Base-by-base conservation (phyloP, 1,140 invertebrate genomes). In the Protaetia brevitarsis region DNA sequence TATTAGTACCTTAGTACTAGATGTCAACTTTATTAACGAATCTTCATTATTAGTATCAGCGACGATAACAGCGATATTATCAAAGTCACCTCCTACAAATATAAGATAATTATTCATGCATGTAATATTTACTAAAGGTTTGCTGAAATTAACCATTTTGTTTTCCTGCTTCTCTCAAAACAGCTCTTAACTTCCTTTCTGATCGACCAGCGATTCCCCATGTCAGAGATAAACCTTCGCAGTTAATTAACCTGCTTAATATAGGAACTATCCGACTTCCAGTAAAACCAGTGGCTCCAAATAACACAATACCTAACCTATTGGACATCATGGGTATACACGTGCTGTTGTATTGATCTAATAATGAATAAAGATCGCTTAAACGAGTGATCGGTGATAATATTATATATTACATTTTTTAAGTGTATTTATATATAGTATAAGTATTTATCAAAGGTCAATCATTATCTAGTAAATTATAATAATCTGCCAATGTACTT, bases 221-320 rank as follows among this genome's bases (percentile, higher is more conserved):
- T 61, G 80, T 85, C 30, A 90, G 11, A 1, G 64, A 69, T n/a
- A 72, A 69, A 13, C 76, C 73, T 30, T 74, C 71, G 16, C 23
- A 16, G 73, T 72, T 72, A 0, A 63, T 66, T 1, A 81, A 69
- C 21, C 72, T 66, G 29, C 72, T 64, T 60, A 81, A 60, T 31
- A 79, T 73, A 27, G 73, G 65, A 1, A 79, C 73, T 0, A 89
- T 85, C 79, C 86, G 87, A 76, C 88, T 86, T 0, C 93, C 93
- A 3, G 92, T 94, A 72, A 89, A 94, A 13, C 93, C 92, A 19
- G 86, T 86, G 5, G 91, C 93, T 29, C 93, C 93, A 72, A 91
- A 92, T 68, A 93, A 83, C 2, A 92, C 76, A 3, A 91, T 70
- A 78, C 92, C 88, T 64, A 89, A 82, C 67, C 82, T 45, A n/a